Evolutionary conservation across 2,113 vertebrate species (phyloP), one percentile per base, ranked within the genome.

Genomic region (Phycodurus eques): DNA sequence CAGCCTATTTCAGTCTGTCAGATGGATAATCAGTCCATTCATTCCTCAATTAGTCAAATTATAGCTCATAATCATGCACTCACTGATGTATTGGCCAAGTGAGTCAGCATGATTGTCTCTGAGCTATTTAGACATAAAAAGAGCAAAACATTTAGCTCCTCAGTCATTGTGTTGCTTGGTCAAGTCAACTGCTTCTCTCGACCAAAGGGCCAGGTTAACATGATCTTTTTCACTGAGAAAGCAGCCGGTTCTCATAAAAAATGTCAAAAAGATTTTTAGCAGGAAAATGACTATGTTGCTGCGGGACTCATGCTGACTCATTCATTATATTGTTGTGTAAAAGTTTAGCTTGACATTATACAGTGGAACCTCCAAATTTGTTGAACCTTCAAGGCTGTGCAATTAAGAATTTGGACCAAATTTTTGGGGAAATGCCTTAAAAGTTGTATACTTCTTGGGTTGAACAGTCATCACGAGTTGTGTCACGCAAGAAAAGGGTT

Each of bases 41-140:
- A 83, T 81, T 83, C n/a, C 77, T 73, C 75, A 79, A 83, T 81
- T 83, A 83, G 67, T 67, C 54, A 76, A 73, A 84, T 88, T 83
- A 83, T n/a, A 59, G 77, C 56, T 67, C 67, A 80, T 71, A 74
- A 83, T 83, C 61, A 76, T 80, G 72, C 68, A 63, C 47, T 35
- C 43, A 67, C 70, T 72, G 67, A 60, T 60, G 71, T 68, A 66
- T 80, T 59, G 75, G 74, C 47, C 76, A 69, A 69, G 64, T 82
- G 72, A 84, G 74, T 78, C 75, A 78, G 59, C 5, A 14, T 63
- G 67, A 78, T 80, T 76, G 72, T 79, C 75, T 72, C 44, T 27
- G 15, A 64, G 79, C 56, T 66, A 71, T 75, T 70, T 51, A 59
- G 35, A 72, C 31, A 67, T 47, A 47, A 76, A 80, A 65, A 65